These are phyloP conservation scores for Brachyrhaphis roseni DNA, from an alignment of 2,797 vertebrate species.

Conservation along the genomic window DNA sequence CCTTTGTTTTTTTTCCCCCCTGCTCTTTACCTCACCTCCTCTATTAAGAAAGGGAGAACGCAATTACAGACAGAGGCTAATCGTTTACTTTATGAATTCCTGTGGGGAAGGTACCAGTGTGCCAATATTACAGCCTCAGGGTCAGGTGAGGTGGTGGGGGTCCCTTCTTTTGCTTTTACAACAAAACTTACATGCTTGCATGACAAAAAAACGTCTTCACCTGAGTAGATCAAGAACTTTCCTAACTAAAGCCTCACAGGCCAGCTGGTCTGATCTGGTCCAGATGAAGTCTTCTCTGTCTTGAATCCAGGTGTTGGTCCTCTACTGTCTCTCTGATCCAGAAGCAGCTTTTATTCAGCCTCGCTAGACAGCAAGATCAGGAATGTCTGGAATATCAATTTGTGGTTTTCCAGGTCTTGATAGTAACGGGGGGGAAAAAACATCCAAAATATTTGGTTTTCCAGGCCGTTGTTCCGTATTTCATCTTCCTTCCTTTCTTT, in stretches of 20 bases:
- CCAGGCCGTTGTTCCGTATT: not conserved
- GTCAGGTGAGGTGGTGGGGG: conserved; percentile 35
- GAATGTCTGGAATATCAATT: not conserved
- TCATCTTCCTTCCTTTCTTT: not conserved
- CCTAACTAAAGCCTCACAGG: conserved; percentile 8
- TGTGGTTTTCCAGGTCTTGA: not conserved
- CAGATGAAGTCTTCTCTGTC: not conserved
- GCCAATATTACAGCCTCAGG: conserved; percentile 78
- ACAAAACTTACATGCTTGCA: conserved; percentile 32
- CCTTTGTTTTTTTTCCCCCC: conserved; percentile 88
- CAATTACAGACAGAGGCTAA: conserved; percentile 95
- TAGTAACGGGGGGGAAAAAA: not conserved
- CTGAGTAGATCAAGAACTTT: conserved; percentile 22
- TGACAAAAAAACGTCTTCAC: conserved; percentile 6
- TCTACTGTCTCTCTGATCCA: conserved; percentile 17
- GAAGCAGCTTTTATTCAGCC: conserved; percentile 22
- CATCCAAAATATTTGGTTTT: not conserved
- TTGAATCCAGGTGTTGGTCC: not conserved
- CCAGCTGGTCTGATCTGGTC: conserved; percentile 21
- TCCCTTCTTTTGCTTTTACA: conserved; percentile 25
- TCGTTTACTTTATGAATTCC: conserved; percentile 91
- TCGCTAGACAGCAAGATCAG: not conserved
- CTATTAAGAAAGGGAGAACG: conserved; percentile 92
- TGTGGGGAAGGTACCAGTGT: conserved; percentile 87
- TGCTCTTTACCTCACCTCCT: conserved; percentile 80